Evolutionary conservation across 1,140 invertebrate genomes (phyloP), one percentile per base, ranked within the genome.

Genomic region (Contarinia nasturtii): DNA sequence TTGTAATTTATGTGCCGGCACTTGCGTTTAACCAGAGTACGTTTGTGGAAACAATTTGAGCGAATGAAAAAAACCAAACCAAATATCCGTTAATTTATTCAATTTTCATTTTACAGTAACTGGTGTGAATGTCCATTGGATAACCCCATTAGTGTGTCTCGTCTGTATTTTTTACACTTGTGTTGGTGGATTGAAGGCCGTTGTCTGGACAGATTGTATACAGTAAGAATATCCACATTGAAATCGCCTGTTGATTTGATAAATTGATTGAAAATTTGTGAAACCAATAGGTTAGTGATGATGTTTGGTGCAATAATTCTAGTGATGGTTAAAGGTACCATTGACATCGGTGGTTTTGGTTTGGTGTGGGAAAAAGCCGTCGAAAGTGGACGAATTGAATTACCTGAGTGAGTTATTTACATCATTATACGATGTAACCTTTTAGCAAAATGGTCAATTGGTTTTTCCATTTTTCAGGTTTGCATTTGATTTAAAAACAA

Each of bases 81-180:
- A 38, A 38, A 38, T 38, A 14, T 17, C 36, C 12, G 17, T 12
- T 66, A 61, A 27, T 48, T 48, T 40, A 51, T n/a, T 59, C 55
- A 49, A 52, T 41, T 56, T 57, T 17, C 8, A 3, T 18, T n/a
- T n/a, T 19, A 14, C 61, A 87, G 88, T 91, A 7, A 91, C 88
- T 7, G 86, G 86, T 22, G 72, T 92, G 1, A 82, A 85, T 51
- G 73, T 89, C 14, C 84, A 86, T 54, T 61, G 82, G 14, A 79
- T 88, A 1, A 88, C 88, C 2, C 77, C 86, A 2, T 74, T 84
- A 14, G 84, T 90, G 33, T 91, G 87, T 54, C 61, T 86, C 8
- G 81, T 93, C 14, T 92, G 87, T 64, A 90, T 90, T 48, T 88
- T 93, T 61, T 94, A 94, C 57, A 93, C 90, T 0, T 80, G 83